phyloP scores from a whole-genome alignment of 2,113 vertebrate species.

The Indicator maculatus region DNA sequence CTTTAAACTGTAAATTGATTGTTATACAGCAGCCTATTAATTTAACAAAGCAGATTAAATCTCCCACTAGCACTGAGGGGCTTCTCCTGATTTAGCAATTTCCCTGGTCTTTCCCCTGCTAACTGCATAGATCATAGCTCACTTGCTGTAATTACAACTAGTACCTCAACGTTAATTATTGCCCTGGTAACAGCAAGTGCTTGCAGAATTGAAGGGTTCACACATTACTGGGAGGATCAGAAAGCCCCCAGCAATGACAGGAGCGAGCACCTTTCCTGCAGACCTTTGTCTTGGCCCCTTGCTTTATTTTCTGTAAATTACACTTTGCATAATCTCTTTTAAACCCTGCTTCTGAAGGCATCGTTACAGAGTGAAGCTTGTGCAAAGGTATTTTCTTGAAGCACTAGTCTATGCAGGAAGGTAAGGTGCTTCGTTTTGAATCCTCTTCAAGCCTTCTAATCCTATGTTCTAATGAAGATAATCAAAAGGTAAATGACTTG shows the following conservation, averaged over 20 bases:
- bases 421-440: not conserved
- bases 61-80: slow-evolving; percentile 11
- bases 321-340: not conserved
- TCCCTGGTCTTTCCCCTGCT: slow-evolving; percentile 8
- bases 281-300: not conserved
- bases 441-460: not conserved
- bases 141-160: slow-evolving; percentile 34
- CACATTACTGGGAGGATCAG: not conserved
- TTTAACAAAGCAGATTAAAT: slow-evolving; percentile 46
- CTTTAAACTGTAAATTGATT: slow-evolving; percentile 48
- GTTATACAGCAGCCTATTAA: slow-evolving; percentile 47
- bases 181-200: not conserved
- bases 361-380: not conserved
- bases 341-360: not conserved
- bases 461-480: not conserved
- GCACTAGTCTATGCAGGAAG: not conserved
- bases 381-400: not conserved
- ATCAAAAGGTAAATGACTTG: not conserved
- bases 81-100: slow-evolving; percentile 12
- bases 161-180: slow-evolving; percentile 30
- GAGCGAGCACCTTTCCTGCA: not conserved
- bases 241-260: not conserved
- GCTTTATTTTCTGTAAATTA: not conserved
- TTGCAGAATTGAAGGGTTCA: not conserved
- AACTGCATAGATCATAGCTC: not conserved